These are phyloP conservation scores for Pseudopodoces humilis DNA, from an alignment of 2,113 vertebrate species.

Conservation along the genomic window DNA sequence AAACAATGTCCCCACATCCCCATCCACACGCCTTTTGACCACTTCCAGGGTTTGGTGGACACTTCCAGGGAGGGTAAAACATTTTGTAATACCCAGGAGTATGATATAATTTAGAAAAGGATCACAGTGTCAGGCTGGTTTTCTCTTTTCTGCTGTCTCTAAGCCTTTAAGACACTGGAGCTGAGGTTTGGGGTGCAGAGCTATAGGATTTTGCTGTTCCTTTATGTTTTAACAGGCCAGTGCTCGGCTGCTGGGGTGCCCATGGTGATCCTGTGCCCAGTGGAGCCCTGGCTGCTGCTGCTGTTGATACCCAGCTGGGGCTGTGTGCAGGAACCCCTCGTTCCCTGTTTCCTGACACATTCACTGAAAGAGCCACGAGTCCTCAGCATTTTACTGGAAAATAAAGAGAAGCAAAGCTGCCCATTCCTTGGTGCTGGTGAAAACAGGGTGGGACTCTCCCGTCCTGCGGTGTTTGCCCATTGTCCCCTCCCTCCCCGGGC, in stretches of 20 bases:
- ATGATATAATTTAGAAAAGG: neutral
- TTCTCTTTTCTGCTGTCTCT: neutral
- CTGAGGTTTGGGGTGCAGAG: neutral
- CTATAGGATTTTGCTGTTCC: neutral
- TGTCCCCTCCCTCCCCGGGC: neutral
- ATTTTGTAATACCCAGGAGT: neutral
- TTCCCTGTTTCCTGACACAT: neutral
- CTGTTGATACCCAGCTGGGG: fast-evolving
- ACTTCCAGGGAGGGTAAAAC: neutral
- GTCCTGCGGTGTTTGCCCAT: neutral
- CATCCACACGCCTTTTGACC: neutral
- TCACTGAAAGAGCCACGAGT: neutral
- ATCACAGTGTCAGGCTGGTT: neutral
- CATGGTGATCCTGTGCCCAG: fast-evolving
- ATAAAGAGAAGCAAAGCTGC: neutral
- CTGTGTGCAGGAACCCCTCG: fast-evolving
- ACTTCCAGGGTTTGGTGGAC: neutral
- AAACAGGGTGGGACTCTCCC: neutral
- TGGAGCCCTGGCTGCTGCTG: fast-evolving
- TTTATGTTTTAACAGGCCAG: neutral
- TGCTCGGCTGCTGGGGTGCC: neutral
- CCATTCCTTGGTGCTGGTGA: neutral
- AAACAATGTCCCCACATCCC: neutral
- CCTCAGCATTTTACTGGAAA: neutral
- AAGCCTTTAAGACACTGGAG: neutral